phyloP scores from a whole-genome alignment of 2,797 vertebrate species.

The Xenopus petersii region DNA sequence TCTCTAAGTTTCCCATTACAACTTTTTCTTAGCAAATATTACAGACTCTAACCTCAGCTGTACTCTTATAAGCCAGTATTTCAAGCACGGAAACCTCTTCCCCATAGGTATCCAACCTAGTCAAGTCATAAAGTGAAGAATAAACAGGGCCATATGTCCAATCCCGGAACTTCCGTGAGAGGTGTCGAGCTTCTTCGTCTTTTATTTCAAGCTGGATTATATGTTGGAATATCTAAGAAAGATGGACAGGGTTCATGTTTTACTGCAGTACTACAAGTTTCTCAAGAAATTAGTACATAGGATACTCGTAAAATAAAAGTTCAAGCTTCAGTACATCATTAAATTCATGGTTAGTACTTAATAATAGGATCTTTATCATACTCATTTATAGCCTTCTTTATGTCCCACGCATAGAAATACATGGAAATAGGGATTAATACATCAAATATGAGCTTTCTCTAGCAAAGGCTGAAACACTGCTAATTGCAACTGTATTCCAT shows the following conservation, averaged over 20 bases:
- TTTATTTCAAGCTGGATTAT: slow-evolving; percentile 91
- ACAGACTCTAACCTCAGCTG: slow-evolving; percentile 75
- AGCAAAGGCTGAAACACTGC: too few species aligned
- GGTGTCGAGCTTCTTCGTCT: slow-evolving; percentile 84
- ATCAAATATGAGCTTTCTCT: too few species aligned
- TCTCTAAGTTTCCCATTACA: too few species aligned
- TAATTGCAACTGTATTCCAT: too few species aligned
- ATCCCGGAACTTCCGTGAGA: slow-evolving; percentile 95
- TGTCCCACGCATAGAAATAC: too few species aligned
- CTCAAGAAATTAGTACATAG: not conserved
- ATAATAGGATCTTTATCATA: too few species aligned
- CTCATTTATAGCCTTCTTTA: too few species aligned
- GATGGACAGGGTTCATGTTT: too few species aligned
- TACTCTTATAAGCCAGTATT: slow-evolving; percentile 94
- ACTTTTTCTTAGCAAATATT: too few species aligned
- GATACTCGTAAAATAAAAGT: not conserved
- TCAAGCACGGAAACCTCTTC: slow-evolving; percentile 93
- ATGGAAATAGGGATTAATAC: too few species aligned
- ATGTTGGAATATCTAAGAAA: slow-evolving; percentile 87
- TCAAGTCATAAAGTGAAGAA: slow-evolving; percentile 94
- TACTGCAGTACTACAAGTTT: not conserved
- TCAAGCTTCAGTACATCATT: too few species aligned
- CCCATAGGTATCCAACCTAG: slow-evolving; percentile 91
- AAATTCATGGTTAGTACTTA: too few species aligned
- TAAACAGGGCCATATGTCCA: slow-evolving; percentile 96